Conservation (phyloP, 2,113 vertebrate genomes). For the Sminthopsis crassicaudata region DNA sequence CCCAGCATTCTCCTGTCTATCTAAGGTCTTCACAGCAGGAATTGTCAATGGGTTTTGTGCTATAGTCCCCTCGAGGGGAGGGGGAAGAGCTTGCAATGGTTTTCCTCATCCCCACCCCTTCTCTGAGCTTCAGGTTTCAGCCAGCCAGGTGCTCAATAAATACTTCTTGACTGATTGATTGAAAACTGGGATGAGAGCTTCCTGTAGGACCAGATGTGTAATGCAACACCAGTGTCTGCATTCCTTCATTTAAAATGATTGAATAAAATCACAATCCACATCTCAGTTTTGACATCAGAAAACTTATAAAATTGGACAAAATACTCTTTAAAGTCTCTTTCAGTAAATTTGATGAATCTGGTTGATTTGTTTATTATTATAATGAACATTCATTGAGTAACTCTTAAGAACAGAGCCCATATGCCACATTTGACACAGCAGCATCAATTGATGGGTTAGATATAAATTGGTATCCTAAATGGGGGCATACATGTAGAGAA, state of each 20-base stretch:
- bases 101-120: not conserved
- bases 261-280: not conserved
- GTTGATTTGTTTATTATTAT: not conserved
- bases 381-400: not conserved
- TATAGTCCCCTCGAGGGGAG: not conserved
- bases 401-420: not conserved
- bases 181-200: not conserved
- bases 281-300: not conserved
- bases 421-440: not conserved
- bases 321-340: not conserved
- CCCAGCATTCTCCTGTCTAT: not conserved
- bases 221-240: not conserved
- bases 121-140: not conserved
- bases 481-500: not conserved
- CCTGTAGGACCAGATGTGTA: slow-evolving; percentile 5
- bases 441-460: not conserved
- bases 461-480: not conserved
- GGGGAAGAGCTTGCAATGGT: not conserved
- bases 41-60: not conserved
- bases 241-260: not conserved
- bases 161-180: not conserved
- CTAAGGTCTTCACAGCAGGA: not conserved
- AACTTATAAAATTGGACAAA: not conserved
- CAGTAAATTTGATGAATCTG: not conserved
- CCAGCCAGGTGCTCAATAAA: not conserved